Evolutionary conservation across 2,113 vertebrate species (phyloP).

Genomic region (Pogonocichla stellata): DNA sequence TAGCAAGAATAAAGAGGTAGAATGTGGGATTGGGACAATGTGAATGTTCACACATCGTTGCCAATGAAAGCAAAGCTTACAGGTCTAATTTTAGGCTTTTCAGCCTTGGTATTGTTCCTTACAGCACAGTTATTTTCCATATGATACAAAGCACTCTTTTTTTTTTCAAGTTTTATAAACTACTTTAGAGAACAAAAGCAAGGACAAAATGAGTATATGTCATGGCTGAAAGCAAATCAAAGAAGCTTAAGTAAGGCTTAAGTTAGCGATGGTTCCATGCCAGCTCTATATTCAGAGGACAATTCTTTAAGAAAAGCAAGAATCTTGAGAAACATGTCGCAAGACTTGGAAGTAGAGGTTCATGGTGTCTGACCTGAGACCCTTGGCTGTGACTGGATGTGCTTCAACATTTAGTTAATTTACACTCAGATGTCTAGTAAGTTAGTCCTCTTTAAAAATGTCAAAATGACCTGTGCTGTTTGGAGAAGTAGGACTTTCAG

Average conservation of each 20-base stretch:
- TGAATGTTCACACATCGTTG: not conserved
- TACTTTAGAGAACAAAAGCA: conserved; percentile 56
- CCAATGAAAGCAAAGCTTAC: conserved; percentile 62
- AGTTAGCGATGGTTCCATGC: not conserved
- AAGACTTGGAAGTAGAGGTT: not conserved
- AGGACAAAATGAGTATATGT: conserved; percentile 55
- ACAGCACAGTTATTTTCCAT: conserved; percentile 63
- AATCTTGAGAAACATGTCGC: not conserved
- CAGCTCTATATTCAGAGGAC: not conserved
- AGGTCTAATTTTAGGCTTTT: conserved; percentile 74
- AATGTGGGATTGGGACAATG: not conserved
- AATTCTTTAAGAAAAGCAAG: not conserved
- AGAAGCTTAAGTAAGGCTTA: conserved; percentile 14
- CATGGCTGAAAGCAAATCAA: conserved; percentile 58
- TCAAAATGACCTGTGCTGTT: not conserved
- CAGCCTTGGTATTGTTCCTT: conserved; percentile 72
- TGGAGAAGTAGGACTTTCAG: not conserved
- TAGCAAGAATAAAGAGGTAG: conserved; percentile 18
- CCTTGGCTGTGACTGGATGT: not conserved
- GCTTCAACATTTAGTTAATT: not conserved
- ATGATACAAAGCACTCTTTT: conserved; percentile 54
- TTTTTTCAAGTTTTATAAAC: conserved; percentile 60
- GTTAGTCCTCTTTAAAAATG: not conserved
- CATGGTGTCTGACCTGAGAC: not conserved
- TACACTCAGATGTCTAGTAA: not conserved